Evolutionary conservation across 2,797 vertebrate species (phyloP).

Genomic region (Numenius phaeopus): DNA sequence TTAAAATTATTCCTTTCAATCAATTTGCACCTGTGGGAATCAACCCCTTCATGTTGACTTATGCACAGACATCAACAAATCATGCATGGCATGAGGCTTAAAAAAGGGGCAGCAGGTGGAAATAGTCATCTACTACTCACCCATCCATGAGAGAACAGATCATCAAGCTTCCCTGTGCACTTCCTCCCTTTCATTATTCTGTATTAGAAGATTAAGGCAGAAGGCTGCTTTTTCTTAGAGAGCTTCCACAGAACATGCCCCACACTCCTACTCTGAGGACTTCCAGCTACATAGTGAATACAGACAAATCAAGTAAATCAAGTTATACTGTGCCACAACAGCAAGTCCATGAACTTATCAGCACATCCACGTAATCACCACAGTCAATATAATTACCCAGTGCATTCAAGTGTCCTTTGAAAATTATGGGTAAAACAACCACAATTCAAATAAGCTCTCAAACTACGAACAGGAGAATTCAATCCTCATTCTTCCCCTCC

Average conservation of each 20-base stretch:
- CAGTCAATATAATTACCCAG: not conserved
- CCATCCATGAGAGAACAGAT: not conserved
- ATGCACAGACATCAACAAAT: not conserved
- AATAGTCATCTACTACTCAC: not conserved
- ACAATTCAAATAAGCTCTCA: not conserved
- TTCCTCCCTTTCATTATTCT: not conserved
- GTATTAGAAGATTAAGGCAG: not conserved
- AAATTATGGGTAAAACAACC: not conserved
- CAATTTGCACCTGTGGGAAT: not conserved
- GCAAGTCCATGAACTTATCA: not conserved
- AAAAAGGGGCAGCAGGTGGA: not conserved
- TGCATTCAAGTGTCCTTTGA: not conserved
- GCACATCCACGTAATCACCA: not conserved
- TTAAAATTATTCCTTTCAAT: not conserved
- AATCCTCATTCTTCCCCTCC: not conserved
- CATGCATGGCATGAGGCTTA: fast-evolving
- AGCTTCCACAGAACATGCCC: not conserved
- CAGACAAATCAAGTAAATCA: not conserved
- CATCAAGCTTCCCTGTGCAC: not conserved
- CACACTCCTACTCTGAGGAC: not conserved
- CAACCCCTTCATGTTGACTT: not conserved
- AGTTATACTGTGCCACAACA: not conserved
- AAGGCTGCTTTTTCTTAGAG: not conserved
- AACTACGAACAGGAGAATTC: not conserved
- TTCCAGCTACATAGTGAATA: not conserved